Evolutionary conservation across 1,140 invertebrate genomes (phyloP).

Genomic region (Psix sp.): DNA sequence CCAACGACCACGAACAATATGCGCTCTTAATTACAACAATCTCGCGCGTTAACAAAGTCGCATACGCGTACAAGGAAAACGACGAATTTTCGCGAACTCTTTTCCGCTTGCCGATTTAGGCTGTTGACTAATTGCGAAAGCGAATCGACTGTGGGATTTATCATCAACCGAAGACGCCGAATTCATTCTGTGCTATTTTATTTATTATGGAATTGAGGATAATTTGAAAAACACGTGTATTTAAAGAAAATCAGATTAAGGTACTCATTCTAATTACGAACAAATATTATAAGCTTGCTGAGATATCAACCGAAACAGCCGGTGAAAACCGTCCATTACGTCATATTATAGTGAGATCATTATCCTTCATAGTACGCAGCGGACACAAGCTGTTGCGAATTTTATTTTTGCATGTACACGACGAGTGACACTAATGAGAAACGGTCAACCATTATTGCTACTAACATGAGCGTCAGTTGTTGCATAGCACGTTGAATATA

Average conservation of each 20-base stretch:
- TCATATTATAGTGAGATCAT: conserved; percentile 53
- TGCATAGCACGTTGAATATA: neutral
- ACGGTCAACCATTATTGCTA: conserved; percentile 41
- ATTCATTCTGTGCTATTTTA: too few species aligned
- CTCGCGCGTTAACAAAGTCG: conserved; percentile 68
- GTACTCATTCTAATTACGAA: conserved; percentile 50
- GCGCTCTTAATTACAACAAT: conserved; percentile 74
- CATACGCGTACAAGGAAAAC: conserved; percentile 42
- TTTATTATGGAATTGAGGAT: too few species aligned
- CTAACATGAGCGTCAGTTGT: conserved; percentile 40
- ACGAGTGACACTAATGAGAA: conserved; percentile 49
- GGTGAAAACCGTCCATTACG: conserved; percentile 50
- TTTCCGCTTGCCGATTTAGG: conserved; percentile 28
- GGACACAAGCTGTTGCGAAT: conserved; percentile 44
- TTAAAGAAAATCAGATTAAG: too few species aligned
- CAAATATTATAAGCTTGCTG: conserved; percentile 27
- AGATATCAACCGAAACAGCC: conserved; percentile 42
- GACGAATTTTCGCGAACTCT: conserved; percentile 14
- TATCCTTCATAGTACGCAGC: conserved; percentile 48
- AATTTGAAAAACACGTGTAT: too few species aligned
- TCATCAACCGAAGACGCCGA: too few species aligned
- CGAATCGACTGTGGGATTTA: too few species aligned
- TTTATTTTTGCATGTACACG: conserved; percentile 30
- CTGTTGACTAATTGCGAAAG: conserved; percentile 4
- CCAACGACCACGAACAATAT: conserved; percentile 66